Percentiles rank a stretch among this genome's conserved stretches.
These are phyloP conservation scores for Ranitomeya variabilis DNA, from an alignment of 2,113 vertebrate genomes.

Conservation along the genomic window DNA sequence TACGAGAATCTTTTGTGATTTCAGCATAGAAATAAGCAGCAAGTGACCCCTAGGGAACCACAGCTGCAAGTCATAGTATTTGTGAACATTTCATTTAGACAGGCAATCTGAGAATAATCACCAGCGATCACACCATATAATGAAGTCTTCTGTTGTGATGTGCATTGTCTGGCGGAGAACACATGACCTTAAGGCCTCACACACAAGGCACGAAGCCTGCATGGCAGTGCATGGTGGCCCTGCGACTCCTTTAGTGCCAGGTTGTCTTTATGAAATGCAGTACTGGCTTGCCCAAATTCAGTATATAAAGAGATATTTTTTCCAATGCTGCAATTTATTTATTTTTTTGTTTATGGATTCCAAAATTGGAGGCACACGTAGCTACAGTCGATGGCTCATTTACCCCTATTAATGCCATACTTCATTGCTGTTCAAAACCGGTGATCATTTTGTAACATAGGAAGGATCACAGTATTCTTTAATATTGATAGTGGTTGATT, in stretches of 20 bases:
- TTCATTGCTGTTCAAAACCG: not conserved
- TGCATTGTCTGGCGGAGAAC: not conserved
- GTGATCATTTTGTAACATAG: not conserved
- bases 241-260: too few relatives aligned
- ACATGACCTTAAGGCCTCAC: not conserved
- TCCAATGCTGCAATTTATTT: too few relatives aligned
- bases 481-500: not conserved
- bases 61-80: not conserved
- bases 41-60: constrained; percentile 4
- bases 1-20: not conserved
- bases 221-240: too few relatives aligned
- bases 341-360: too few relatives aligned
- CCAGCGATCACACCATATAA: not conserved
- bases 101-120: constrained; percentile 1
- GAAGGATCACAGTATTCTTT: not conserved
- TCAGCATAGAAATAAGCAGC: not conserved
- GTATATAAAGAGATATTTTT: too few relatives aligned
- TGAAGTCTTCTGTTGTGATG: not conserved
- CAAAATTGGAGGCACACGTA: too few relatives aligned
- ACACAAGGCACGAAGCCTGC: too few relatives aligned
- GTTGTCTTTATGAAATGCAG: too few relatives aligned
- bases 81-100: not conserved
- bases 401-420: too few relatives aligned
- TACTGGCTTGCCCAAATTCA: too few relatives aligned
- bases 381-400: too few relatives aligned